Evolutionary conservation across 2,888 invertebrate species (phyloP).

Genomic region (Caenorhabditis macrosperma): DNA sequence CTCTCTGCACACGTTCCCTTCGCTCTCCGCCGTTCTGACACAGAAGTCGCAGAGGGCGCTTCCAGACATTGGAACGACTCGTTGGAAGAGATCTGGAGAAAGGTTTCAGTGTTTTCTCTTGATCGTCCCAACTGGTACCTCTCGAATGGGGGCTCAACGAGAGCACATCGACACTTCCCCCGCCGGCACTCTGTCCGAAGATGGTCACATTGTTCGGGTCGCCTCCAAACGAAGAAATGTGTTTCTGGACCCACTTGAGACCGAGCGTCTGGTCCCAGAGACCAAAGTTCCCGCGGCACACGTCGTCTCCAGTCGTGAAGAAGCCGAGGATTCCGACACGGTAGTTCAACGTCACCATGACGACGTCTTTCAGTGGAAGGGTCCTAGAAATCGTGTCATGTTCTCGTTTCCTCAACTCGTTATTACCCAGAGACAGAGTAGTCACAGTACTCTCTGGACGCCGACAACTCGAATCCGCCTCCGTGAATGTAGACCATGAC

Average conservation of each 20-base stretch:
- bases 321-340: conserved; percentile 74
- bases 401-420: too few relatives aligned
- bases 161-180: conserved; percentile 66
- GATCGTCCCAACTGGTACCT: background rate
- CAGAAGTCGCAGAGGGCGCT: conserved; percentile 59
- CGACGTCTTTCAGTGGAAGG: conserved; percentile 71
- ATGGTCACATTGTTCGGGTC: conserved; percentile 76
- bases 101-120: too few relatives aligned
- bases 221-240: conserved; percentile 76
- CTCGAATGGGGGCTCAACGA: conserved; percentile 67
- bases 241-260: conserved; percentile 76
- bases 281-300: conserved; percentile 71
- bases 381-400: too few relatives aligned
- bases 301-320: conserved; percentile 59
- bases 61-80: conserved; percentile 57
- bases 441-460: conserved; percentile 35
- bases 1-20: conserved; percentile 42
- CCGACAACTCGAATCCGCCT: conserved; percentile 64
- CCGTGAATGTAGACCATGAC: conserved; percentile 72
- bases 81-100: conserved; percentile 53
- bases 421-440: conserved; percentile 42
- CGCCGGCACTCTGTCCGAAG: conserved; percentile 77
- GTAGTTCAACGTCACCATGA: conserved; percentile 73
- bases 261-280: conserved; percentile 77
- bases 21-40: conserved; percentile 24